These are phyloP conservation scores for Dipodomys merriami DNA, from an alignment of 2,113 vertebrate species.

Conservation along the genomic window DNA sequence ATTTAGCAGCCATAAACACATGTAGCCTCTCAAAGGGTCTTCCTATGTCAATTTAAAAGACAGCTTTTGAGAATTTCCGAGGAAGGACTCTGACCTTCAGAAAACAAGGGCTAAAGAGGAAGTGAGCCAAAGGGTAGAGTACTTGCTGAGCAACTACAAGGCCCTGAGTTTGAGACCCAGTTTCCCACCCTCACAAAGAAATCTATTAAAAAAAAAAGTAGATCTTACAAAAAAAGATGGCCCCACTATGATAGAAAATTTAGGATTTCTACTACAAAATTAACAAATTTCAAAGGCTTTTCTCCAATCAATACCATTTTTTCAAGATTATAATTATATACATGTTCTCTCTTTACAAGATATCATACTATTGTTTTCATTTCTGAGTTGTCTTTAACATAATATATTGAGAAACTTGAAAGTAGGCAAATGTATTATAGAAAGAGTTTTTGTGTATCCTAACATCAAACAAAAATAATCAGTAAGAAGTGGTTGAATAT, in stretches of 20 bases:
- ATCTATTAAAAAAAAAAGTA: background rate
- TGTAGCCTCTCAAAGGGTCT: background rate
- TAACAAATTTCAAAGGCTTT: background rate
- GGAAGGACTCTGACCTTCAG: background rate
- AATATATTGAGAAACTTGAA: background rate
- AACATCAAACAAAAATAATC: constrained; percentile 20
- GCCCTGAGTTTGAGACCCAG: no score
- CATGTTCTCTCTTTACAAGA: background rate
- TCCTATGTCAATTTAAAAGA: background rate
- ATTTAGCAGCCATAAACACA: background rate
- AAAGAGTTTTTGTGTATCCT: background rate
- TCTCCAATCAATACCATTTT: background rate
- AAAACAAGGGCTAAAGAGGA: background rate
- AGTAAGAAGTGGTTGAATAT: background rate
- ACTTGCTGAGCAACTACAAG: no score
- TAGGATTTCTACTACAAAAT: background rate
- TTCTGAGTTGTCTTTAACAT: constrained; percentile 19
- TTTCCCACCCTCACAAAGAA: no score
- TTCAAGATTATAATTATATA: background rate
- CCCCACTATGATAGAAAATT: background rate
- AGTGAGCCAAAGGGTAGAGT: no score
- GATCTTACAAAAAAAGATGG: background rate
- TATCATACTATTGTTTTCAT: background rate
- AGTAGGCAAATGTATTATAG: background rate
- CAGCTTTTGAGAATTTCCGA: background rate